A percentile compares a stretch with the other conserved stretches of the same genome.
phyloP scores from a whole-genome alignment of 2,797 vertebrate species.

The Lemur catta region DNA sequence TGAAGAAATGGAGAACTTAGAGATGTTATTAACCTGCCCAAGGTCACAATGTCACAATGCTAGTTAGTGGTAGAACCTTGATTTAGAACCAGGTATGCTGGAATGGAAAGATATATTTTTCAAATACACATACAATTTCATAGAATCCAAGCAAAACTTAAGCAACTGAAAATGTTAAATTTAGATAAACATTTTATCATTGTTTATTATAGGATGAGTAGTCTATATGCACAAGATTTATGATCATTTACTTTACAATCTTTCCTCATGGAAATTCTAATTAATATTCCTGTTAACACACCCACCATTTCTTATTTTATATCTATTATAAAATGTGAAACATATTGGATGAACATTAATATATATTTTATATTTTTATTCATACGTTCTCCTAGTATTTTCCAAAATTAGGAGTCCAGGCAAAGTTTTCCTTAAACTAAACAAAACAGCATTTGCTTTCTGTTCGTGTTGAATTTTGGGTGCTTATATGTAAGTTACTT shows the following conservation, averaged over 20 bases:
- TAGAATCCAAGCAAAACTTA: background rate
- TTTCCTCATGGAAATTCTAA: conserved; percentile 6
- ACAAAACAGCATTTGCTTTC: conserved; percentile 34
- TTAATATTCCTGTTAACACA: background rate
- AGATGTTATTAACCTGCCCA: background rate
- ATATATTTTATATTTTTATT: conserved; percentile 28
- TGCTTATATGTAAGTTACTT: background rate
- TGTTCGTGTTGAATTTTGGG: background rate
- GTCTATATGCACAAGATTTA: background rate
- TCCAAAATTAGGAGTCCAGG: background rate
- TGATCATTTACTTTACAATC: conserved; percentile 7
- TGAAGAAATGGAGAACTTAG: conserved; percentile 10
- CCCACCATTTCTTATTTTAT: background rate
- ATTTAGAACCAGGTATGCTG: background rate
- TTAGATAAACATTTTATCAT: background rate
- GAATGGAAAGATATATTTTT: background rate
- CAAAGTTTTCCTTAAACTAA: background rate
- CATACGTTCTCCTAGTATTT: background rate
- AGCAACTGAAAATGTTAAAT: background rate
- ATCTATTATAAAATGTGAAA: conserved; percentile 15
- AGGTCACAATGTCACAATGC: background rate
- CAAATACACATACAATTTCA: background rate
- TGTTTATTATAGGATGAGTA: background rate
- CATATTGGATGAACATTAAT: background rate
- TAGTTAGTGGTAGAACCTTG: background rate